phyloP scores from a whole-genome alignment of 2,797 vertebrate species.

The Petrocephalus schoutedeni region DNA sequence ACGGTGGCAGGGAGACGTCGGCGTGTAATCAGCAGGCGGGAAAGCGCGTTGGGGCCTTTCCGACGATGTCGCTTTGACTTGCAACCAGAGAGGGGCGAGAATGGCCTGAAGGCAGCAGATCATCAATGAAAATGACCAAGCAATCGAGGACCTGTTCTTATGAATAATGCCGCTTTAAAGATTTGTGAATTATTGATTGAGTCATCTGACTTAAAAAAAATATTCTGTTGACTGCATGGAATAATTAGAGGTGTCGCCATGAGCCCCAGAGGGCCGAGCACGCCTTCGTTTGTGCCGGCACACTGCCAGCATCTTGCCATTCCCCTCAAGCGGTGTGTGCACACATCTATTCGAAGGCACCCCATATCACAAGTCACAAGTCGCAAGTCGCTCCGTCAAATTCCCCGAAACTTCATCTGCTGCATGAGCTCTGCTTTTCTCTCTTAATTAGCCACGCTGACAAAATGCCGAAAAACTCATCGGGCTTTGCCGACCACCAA shows the following conservation, averaged over 20 bases:
- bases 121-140: constrained; percentile 2
- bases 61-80: background rate
- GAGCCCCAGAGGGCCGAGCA: background rate
- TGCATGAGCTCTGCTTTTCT: background rate
- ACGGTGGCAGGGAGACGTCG: background rate
- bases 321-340: background rate
- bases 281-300: background rate
- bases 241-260: background rate
- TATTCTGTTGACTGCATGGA: background rate
- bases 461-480: background rate
- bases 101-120: background rate
- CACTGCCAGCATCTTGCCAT: background rate
- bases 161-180: constrained; percentile 12
- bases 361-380: no score
- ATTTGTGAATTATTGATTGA: constrained; percentile 5
- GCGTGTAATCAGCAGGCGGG: background rate
- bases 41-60: background rate
- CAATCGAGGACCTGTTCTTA: background rate
- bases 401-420: background rate
- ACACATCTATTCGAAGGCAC: background rate
- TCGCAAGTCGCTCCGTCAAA: background rate
- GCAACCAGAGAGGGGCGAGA: background rate
- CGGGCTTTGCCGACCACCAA: background rate
- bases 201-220: background rate
- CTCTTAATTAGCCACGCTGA: background rate